Evolutionary conservation across 1,140 invertebrate species (phyloP), one percentile per base, ranked within the genome.

Genomic region (Heliconius hewitsoni): DNA sequence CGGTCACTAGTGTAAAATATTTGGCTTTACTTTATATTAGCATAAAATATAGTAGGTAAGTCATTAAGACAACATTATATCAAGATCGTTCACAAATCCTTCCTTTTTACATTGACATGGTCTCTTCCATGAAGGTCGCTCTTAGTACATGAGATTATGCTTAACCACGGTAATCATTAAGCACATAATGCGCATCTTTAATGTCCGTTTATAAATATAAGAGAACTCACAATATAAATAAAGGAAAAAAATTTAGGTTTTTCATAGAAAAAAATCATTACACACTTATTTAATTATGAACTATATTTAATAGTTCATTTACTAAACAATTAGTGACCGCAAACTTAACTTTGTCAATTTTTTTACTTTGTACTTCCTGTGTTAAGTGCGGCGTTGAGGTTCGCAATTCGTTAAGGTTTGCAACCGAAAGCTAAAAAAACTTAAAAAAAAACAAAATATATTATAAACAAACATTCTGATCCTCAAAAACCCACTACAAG

Each of bases 91-190:
- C 34, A 78, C n/a, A n/a, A 78, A 66, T 23, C 39, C 66, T 57
- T 72, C 23, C 16, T 46, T 74, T 39, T 66, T 76, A 72, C 78
- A 76, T 73, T 66, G 74, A 80, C 78, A 80, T 73, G 37, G 23
- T 16, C 30, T 66, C 13, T 16, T 30, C 23, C 23, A 8, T 80
- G 78, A 80, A 80, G 78, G 78, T 42, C 72, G 34, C 71, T 18
- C 2, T 34, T 37, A 30, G 60, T 13, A 30, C 60, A 16, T 66
- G 52, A 42, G 52, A 76, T 76, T 77, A 77, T 73, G 71, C 23
- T 70, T 66, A 80, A 77, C 73, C 39, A 73, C 50, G 60, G 74
- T 72, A n/a, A 72, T 76, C 70, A 76, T 76, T 73, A 77, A 13
- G 70, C 37, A 57, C 66, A 57, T 73, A 71, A 80, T 70, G 79